These are phyloP conservation scores for Lasius platythorax DNA, from an alignment of 2,888 invertebrate genomes.

Conservation along the genomic window DNA sequence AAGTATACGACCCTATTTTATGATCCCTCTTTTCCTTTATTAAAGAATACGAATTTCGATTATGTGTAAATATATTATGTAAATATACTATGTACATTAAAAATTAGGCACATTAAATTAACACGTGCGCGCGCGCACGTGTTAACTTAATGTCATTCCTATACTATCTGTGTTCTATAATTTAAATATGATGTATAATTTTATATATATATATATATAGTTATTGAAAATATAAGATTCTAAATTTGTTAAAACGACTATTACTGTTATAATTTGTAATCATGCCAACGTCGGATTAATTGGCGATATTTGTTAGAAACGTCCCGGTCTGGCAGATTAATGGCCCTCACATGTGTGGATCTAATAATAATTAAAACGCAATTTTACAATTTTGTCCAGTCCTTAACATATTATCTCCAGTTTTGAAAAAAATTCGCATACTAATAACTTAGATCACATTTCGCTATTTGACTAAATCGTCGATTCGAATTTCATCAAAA, in stretches of 20 bases:
- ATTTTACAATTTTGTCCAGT: constrained; percentile 4
- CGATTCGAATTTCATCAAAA: not conserved
- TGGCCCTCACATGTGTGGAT: constrained; percentile 3
- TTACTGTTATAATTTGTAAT: constrained; percentile 28
- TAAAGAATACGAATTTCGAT: not conserved
- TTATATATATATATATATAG: too few species aligned
- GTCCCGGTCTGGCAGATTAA: constrained; percentile 20
- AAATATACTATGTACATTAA: not conserved
- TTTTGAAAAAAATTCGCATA: not conserved
- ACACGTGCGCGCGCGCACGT: too few species aligned
- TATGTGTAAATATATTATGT: not conserved
- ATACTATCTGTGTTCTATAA: not conserved
- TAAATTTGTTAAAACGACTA: not conserved
- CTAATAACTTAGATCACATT: not conserved
- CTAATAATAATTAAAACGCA: constrained; percentile 36
- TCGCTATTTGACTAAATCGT: not conserved
- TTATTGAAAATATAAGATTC: not conserved
- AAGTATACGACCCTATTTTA: not conserved
- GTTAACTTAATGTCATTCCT: too few species aligned
- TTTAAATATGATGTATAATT: not conserved
- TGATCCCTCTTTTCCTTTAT: not conserved
- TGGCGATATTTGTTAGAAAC: constrained; percentile 40
- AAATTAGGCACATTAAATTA: not conserved
- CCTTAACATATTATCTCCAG: not conserved
- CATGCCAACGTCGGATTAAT: constrained; percentile 27